Conservation (phyloP, 2,113 vertebrate species). For the Aleadryas rufinucha region DNA sequence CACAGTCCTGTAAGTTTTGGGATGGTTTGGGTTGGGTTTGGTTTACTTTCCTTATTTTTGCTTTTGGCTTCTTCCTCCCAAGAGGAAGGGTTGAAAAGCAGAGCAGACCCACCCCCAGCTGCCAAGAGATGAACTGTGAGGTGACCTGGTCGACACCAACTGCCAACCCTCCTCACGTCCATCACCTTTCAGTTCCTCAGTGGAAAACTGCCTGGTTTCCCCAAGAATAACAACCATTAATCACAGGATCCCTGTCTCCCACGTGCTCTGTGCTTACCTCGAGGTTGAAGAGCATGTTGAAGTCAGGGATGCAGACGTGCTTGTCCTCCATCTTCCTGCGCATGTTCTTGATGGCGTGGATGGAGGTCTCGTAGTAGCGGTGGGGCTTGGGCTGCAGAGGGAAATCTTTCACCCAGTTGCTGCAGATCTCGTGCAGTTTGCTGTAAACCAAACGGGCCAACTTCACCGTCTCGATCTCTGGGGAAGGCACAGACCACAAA, state of each 20-base stretch:
- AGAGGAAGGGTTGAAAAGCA: not conserved
- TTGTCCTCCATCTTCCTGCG: constrained; percentile 99
- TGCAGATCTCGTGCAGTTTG: constrained; percentile 89
- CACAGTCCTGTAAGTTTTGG: not conserved
- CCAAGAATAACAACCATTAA: not conserved
- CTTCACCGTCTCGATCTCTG: constrained; percentile 91
- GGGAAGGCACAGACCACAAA: constrained; percentile 55
- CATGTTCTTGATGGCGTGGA: constrained; percentile 99
- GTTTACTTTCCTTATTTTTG: not conserved
- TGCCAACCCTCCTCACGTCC: not conserved
- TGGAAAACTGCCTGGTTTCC: not conserved
- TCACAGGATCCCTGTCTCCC: fast-evolving
- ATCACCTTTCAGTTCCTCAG: not conserved
- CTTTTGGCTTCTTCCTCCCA: not conserved
- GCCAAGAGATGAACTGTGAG: not conserved
- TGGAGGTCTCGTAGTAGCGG: constrained; percentile 95
- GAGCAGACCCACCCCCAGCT: not conserved
- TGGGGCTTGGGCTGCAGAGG: constrained; percentile 86
- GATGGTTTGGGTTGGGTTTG: not conserved
- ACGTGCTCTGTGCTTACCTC: constrained; percentile 72
- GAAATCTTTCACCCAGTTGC: constrained; percentile 91
- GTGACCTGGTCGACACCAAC: not conserved
- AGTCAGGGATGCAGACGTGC: constrained; percentile 96
- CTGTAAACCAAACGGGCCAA: constrained; percentile 88
- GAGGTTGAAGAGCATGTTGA: constrained; percentile 95